These are phyloP conservation scores for Diploptera punctata DNA, from an alignment of 2,888 invertebrate species.

Conservation along the genomic window DNA sequence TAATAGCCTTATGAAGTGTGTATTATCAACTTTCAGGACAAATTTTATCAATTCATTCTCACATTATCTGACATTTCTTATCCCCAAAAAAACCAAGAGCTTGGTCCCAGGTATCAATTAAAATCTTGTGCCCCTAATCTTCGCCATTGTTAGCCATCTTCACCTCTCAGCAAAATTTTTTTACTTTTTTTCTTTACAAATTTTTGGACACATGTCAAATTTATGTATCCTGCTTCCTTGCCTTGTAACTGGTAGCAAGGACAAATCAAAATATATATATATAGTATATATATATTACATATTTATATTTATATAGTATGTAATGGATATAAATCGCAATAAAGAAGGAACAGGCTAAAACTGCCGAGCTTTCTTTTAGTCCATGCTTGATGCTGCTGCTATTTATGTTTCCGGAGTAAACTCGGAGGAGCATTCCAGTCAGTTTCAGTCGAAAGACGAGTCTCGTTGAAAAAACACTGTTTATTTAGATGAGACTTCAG, in stretches of 20 bases:
- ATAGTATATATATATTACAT: constrained; percentile 35
- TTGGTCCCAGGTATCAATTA: constrained; percentile 38
- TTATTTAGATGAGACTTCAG: constrained; percentile 33
- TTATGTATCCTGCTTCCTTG: constrained; percentile 9
- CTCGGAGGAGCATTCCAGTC: constrained; percentile 22
- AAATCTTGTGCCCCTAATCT: constrained; percentile 24
- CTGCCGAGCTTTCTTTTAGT: constrained; percentile 23
- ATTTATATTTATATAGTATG: constrained; percentile 37
- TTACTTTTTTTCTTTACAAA: constrained; percentile 21
- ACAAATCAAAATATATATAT: constrained; percentile 38
- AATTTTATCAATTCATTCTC: not conserved
- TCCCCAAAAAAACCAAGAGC: constrained; percentile 37
- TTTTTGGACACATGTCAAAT: constrained; percentile 10
- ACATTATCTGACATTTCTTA: constrained; percentile 6
- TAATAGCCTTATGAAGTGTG: constrained; percentile 15
- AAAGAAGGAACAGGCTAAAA: constrained; percentile 40
- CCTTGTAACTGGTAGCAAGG: constrained; percentile 35
- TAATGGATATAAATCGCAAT: constrained; percentile 37
- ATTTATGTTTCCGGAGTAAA: constrained; percentile 23
- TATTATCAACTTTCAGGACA: constrained; percentile 24
- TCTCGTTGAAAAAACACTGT: constrained; percentile 5
- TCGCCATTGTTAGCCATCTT: constrained; percentile 18
- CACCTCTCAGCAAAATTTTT: constrained; percentile 40
- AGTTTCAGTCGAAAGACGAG: constrained; percentile 24
- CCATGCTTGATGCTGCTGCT: constrained; percentile 28